Evolutionary conservation across 2,113 vertebrate genomes (phyloP).

Genomic region (Labrus mixtus): DNA sequence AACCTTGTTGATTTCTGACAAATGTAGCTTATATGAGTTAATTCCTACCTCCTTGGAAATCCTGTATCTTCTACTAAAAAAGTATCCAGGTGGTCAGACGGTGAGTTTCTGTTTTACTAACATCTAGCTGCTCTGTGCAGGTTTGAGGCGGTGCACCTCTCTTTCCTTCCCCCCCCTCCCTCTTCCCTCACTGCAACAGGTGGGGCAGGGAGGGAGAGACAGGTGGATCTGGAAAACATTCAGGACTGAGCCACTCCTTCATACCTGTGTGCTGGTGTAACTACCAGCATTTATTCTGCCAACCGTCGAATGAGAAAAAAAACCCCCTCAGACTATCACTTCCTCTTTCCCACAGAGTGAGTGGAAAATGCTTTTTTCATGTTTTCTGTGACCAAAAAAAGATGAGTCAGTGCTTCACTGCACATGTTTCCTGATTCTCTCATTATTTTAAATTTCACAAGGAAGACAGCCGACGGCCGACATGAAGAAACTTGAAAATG

Average conservation of each 20-base stretch:
- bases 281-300: slow-evolving; percentile 10
- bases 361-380: too few relatives aligned
- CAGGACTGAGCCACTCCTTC: slow-evolving; percentile 54
- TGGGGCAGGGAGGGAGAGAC: slow-evolving; percentile 44
- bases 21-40: neutral
- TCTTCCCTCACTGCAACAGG: slow-evolving; percentile 30
- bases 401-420: too few relatives aligned
- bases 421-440: too few relatives aligned
- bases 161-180: slow-evolving; percentile 5
- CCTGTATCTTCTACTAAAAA: neutral
- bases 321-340: too few relatives aligned
- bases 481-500: too few relatives aligned
- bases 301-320: slow-evolving; percentile 19
- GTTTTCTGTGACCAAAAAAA: too few relatives aligned
- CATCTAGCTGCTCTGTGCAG: neutral
- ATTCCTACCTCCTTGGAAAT: slow-evolving; percentile 13
- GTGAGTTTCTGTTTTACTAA: neutral
- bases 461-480: too few relatives aligned
- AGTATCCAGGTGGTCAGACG: neutral
- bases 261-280: slow-evolving; percentile 41
- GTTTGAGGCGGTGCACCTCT: slow-evolving; percentile 9
- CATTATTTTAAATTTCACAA: too few relatives aligned
- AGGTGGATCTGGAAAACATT: slow-evolving; percentile 54
- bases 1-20: neutral
- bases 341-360: too few relatives aligned